phyloP scores from a whole-genome alignment of 2,113 vertebrate genomes.

The Pampusana beccarii region DNA sequence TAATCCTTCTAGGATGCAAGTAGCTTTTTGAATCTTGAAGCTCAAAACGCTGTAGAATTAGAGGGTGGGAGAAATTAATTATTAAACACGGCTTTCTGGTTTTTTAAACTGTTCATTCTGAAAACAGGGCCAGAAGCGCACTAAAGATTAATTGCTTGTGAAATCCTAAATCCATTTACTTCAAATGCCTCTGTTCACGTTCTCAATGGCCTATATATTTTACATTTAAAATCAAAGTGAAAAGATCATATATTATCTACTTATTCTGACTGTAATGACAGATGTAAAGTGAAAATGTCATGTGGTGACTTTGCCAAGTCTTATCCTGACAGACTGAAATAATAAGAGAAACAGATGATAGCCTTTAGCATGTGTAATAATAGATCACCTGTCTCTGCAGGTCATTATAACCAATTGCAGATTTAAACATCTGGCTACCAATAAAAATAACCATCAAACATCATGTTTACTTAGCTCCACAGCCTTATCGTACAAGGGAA shows the following conservation, averaged over 20 bases:
- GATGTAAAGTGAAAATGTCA: background rate
- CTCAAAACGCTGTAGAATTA: constrained; percentile 86
- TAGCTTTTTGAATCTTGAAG: constrained; percentile 77
- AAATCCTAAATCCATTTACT: background rate
- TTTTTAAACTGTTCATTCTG: background rate
- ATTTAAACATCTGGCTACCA: background rate
- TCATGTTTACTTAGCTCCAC: background rate
- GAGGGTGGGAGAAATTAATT: background rate
- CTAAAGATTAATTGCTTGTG: background rate
- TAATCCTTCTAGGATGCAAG: constrained; percentile 67
- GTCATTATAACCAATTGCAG: background rate
- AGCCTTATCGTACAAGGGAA: background rate
- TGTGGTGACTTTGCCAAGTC: background rate
- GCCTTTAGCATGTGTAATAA: background rate
- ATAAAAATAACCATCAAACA: constrained; percentile 18
- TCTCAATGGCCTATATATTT: background rate
- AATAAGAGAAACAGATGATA: background rate
- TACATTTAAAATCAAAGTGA: background rate
- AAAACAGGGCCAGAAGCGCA: background rate
- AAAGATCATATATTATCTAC: background rate
- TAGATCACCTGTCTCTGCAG: background rate
- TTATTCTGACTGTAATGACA: background rate
- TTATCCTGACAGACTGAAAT: background rate
- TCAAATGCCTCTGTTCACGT: background rate
- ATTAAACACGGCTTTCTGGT: background rate